Evolutionary conservation across 2,113 vertebrate species (phyloP).

Genomic region (Pygoscelis antarcticus): DNA sequence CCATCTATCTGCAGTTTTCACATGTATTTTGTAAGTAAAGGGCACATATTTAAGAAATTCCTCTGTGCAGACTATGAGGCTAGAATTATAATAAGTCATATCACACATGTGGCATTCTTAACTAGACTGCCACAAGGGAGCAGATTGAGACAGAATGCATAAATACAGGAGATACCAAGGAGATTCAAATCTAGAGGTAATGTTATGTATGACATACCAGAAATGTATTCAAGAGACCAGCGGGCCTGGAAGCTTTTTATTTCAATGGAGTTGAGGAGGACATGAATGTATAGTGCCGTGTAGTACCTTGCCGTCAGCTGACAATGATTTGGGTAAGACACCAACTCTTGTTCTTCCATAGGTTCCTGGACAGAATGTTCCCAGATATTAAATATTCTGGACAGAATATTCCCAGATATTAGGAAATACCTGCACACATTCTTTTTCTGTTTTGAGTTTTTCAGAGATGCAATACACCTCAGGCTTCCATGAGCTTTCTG

Average conservation of each 20-base stretch:
- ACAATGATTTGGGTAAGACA: rapidly evolving
- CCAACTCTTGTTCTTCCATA: not conserved
- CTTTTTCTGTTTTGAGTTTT: not conserved
- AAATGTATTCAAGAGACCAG: not conserved
- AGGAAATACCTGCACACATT: not conserved
- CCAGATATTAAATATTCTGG: not conserved
- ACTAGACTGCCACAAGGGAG: not conserved
- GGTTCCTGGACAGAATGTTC: not conserved
- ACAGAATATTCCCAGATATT: not conserved
- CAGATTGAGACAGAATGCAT: not conserved
- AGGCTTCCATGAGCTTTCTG: not conserved
- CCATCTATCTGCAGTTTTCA: not conserved
- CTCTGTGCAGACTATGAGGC: not conserved
- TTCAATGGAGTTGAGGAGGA: not conserved
- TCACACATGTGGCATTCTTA: not conserved
- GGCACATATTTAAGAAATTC: not conserved
- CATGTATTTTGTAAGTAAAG: not conserved
- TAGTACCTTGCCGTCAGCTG: not conserved
- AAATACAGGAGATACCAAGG: not conserved
- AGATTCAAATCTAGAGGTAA: not conserved
- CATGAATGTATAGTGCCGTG: not conserved
- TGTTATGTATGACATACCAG: not conserved
- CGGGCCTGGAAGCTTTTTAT: not conserved
- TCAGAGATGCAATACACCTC: not conserved
- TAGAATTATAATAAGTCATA: not conserved